Evolutionary conservation across 2,888 invertebrate genomes (phyloP).

Genomic region (Drosophila colorata): DNA sequence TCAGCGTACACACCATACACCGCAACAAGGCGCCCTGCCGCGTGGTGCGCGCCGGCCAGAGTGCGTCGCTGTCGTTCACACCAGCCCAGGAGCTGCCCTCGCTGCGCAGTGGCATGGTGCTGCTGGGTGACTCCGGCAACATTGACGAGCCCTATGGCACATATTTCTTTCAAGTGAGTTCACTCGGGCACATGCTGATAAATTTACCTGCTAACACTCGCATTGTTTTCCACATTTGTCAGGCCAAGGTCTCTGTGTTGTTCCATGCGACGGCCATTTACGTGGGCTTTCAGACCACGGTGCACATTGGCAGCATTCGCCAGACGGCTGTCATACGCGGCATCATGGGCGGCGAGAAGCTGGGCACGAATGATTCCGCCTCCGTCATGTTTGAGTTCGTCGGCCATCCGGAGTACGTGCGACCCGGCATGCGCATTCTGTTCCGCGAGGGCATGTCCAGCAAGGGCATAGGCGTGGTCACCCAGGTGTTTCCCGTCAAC

Average conservation of each 20-base stretch:
- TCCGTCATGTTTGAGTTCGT: slow-evolving; percentile 95
- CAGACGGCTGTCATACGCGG: slow-evolving; percentile 97
- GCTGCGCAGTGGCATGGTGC: slow-evolving; percentile 93
- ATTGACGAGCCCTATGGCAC: slow-evolving; percentile 87
- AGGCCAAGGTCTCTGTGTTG: slow-evolving; percentile 96
- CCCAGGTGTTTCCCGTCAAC: slow-evolving; percentile 89
- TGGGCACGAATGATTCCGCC: slow-evolving; percentile 93
- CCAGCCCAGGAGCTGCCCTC: slow-evolving; percentile 86
- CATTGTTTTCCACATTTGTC: slow-evolving; percentile 38
- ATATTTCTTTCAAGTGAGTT: slow-evolving; percentile 87
- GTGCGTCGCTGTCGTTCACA: slow-evolving; percentile 91
- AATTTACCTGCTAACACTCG: background rate
- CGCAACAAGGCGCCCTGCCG: slow-evolving; percentile 96
- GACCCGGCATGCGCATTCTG: slow-evolving; percentile 91
- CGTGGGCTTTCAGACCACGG: slow-evolving; percentile 95
- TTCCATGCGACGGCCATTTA: slow-evolving; percentile 94
- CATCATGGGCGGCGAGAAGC: slow-evolving; percentile 86
- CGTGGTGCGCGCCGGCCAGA: slow-evolving; percentile 94
- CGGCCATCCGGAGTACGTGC: slow-evolving; percentile 94
- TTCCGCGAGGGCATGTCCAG: slow-evolving; percentile 92
- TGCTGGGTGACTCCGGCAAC: slow-evolving; percentile 86
- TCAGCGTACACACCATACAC: slow-evolving; percentile 93
- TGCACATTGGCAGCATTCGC: slow-evolving; percentile 97
- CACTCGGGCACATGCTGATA: background rate
- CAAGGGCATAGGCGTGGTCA: slow-evolving; percentile 94